phyloP scores from a whole-genome alignment of 2,888 invertebrate species.

The Formica aserva region DNA sequence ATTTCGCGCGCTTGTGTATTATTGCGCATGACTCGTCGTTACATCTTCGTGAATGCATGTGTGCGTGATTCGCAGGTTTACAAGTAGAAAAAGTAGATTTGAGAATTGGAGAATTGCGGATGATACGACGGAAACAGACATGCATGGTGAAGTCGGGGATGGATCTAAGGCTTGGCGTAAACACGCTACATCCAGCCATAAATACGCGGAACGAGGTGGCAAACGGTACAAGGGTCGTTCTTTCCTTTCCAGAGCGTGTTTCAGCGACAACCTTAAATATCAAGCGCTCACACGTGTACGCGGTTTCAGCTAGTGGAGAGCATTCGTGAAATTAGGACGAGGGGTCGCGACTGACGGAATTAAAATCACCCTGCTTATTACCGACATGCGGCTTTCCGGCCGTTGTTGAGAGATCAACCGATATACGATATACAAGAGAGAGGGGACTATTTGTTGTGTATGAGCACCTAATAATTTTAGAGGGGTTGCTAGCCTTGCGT shows the following conservation, averaged over 20 bases:
- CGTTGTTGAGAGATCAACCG: conserved; percentile 63
- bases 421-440: conserved; percentile 48
- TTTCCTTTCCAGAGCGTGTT: conserved; percentile 65
- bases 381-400: conserved; percentile 75
- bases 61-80: conserved; percentile 55
- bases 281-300: conserved; percentile 23
- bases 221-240: conserved; percentile 74
- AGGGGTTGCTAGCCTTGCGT: conserved; percentile 58
- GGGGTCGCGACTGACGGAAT: conserved; percentile 75
- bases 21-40: conserved; percentile 61
- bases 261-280: conserved; percentile 26
- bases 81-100: conserved; percentile 61
- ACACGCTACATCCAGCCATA: conserved; percentile 71
- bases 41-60: conserved; percentile 63
- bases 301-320: conserved; percentile 52
- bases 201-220: conserved; percentile 76
- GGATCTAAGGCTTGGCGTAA: conserved; percentile 69
- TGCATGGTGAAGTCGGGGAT: conserved; percentile 20
- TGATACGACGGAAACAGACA: conserved; percentile 13
- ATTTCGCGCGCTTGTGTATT: conserved; percentile 61
- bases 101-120: conserved; percentile 60
- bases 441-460: conserved; percentile 46
- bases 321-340: conserved; percentile 79
- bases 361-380: conserved; percentile 81
- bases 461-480: conserved; percentile 63